phyloP scores from a whole-genome alignment of 2,113 vertebrate genomes.

The Strix aluco region DNA sequence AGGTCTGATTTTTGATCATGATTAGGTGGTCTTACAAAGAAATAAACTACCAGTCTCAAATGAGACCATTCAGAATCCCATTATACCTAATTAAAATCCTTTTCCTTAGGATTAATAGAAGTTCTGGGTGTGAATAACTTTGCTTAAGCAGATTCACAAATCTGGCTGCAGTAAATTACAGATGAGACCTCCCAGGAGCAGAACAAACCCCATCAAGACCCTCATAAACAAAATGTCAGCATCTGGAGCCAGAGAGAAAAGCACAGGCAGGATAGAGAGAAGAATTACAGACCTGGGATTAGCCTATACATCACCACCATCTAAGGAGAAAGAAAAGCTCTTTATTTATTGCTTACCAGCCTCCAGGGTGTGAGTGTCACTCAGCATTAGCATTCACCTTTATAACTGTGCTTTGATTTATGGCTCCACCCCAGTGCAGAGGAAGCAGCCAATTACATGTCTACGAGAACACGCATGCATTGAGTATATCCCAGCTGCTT shows the following conservation, averaged over 20 bases:
- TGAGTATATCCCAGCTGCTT: background rate
- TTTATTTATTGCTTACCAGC: constrained; percentile 53
- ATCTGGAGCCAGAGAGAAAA: constrained; percentile 43
- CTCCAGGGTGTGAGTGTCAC: constrained; percentile 7
- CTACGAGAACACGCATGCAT: background rate
- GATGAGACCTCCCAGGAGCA: constrained; percentile 49
- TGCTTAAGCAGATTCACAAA: constrained; percentile 37
- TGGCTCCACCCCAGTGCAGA: background rate
- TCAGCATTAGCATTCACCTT: constrained; percentile 58
- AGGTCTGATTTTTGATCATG: background rate
- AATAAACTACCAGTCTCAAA: background rate
- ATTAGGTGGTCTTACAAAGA: background rate
- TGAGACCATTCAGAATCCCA: background rate
- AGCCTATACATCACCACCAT: constrained; percentile 17
- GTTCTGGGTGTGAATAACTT: constrained; percentile 26
- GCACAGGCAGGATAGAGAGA: background rate
- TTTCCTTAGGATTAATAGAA: constrained; percentile 22
- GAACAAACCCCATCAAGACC: constrained; percentile 55
- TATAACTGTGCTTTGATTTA: constrained; percentile 45
- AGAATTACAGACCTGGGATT: constrained; percentile 25
- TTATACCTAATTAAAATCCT: constrained; percentile 21
- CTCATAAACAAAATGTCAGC: constrained; percentile 68
- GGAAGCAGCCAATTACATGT: background rate
- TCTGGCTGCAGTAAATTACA: constrained; percentile 26
- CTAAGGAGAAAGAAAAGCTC: background rate